Evolutionary conservation across 2,888 invertebrate genomes (phyloP).

Genomic region (Cheilosia variabilis): DNA sequence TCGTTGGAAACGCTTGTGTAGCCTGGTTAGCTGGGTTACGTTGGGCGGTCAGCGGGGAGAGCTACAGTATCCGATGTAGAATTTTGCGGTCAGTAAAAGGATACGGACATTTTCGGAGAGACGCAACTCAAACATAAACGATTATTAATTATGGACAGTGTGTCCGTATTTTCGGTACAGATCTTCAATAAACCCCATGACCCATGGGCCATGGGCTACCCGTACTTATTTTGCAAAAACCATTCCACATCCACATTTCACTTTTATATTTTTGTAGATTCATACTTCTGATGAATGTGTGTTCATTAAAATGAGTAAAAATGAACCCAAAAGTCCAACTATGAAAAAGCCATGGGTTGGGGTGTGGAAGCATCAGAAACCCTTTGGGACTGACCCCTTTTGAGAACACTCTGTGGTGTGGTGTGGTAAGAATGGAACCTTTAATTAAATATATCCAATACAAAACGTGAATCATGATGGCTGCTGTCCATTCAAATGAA

Average conservation of each 20-base stretch:
- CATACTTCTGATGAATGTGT: constrained; percentile 71
- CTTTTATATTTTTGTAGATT: constrained; percentile 63
- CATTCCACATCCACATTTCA: constrained; percentile 58
- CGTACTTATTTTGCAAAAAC: constrained; percentile 15
- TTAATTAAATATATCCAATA: constrained; percentile 75
- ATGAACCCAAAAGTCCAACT: constrained; percentile 61
- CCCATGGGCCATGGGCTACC: constrained; percentile 18
- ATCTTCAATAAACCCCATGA: constrained; percentile 63
- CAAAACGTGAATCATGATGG: constrained; percentile 75
- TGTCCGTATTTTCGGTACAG: constrained; percentile 58
- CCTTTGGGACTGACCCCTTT: constrained; percentile 67
- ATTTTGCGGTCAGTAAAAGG: constrained; percentile 65
- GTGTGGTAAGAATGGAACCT: constrained; percentile 65
- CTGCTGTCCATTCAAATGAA: constrained; percentile 73
- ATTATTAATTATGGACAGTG: constrained; percentile 71
- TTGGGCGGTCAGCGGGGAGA: constrained; percentile 10
- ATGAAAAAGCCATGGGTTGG: constrained; percentile 38
- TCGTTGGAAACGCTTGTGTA: constrained; percentile 43
- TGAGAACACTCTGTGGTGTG: constrained; percentile 15
- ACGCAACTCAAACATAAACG: constrained; percentile 71
- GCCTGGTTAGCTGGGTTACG: constrained; percentile 22
- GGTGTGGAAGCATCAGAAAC: not conserved
- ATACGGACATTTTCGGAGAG: constrained; percentile 59
- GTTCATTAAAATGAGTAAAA: constrained; percentile 71
- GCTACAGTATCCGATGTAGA: constrained; percentile 39